Conservation (phyloP, 1,140 invertebrate genomes). For the Drosophila ohnishii region DNA sequence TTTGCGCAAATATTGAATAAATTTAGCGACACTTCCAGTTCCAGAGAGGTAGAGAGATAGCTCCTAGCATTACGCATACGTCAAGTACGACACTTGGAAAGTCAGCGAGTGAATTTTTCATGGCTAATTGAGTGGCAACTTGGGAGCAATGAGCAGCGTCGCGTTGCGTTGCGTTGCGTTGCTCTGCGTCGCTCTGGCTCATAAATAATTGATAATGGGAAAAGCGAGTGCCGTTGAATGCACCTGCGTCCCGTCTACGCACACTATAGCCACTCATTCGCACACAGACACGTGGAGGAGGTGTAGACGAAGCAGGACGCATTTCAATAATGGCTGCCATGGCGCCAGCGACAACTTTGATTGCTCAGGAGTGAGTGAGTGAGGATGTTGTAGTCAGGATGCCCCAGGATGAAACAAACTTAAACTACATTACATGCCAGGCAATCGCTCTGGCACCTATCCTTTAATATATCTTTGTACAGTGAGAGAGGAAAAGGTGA, state of each 20-base stretch:
- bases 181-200: slow-evolving; percentile 37
- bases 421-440: slow-evolving; percentile 16
- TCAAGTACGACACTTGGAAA: slow-evolving; percentile 48
- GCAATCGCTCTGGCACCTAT: slow-evolving; percentile 6
- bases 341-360: slow-evolving; percentile 43
- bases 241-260: slow-evolving; percentile 45
- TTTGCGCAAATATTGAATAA: slow-evolving; percentile 27
- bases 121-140: slow-evolving; percentile 77
- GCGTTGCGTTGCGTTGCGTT: slow-evolving; percentile 7
- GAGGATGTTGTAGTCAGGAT: slow-evolving; percentile 11
- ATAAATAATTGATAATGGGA: slow-evolving; percentile 78
- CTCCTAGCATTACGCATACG: slow-evolving; percentile 37
- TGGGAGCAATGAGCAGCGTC: slow-evolving; percentile 63
- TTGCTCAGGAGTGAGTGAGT: slow-evolving; percentile 15
- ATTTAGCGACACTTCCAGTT: slow-evolving; percentile 10
- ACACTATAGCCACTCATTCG: slow-evolving; percentile 11
- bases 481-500: neutral
- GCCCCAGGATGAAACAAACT: slow-evolving; percentile 39
- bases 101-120: slow-evolving; percentile 70
- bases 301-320: slow-evolving; percentile 9
- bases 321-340: slow-evolving; percentile 50
- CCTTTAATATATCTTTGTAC: neutral
- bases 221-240: slow-evolving; percentile 23
- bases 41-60: neutral
- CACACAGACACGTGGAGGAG: neutral